These are phyloP conservation scores for Oscheius sp. DNA, from an alignment of 2,888 invertebrate genomes.

Conservation along the genomic window DNA sequence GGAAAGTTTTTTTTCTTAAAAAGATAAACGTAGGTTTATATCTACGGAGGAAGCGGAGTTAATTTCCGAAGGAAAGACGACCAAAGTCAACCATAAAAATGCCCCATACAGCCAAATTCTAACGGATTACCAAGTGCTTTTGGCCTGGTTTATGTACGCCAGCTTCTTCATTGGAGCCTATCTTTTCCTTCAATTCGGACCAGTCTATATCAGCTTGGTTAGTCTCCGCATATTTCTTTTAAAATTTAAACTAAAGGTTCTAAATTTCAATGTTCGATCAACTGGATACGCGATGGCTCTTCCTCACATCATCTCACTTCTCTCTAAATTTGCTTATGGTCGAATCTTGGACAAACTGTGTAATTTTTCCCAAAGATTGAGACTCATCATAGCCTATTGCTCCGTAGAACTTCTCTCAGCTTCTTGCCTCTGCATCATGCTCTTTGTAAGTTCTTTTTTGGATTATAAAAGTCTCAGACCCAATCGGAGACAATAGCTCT, in stretches of 20 bases:
- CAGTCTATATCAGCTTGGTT: conserved; percentile 40
- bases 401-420: conserved; percentile 24
- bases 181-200: conserved; percentile 44
- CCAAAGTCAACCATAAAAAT: neutral
- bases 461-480: conserved; percentile 22
- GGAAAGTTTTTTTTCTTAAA: no score
- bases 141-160: conserved; percentile 42
- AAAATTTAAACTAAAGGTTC: conserved; percentile 33
- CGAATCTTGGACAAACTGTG: conserved; percentile 34
- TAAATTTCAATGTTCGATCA: conserved; percentile 31
- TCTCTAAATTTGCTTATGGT: conserved; percentile 39
- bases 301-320: conserved; percentile 37
- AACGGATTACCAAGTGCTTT: conserved; percentile 33
- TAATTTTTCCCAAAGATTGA: neutral
- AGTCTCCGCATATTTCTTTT: neutral
- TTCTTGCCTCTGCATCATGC: conserved; percentile 15
- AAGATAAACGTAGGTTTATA: conserved; percentile 35
- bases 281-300: conserved; percentile 36
- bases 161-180: conserved; percentile 42
- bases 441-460: conserved; percentile 26
- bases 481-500: conserved; percentile 29
- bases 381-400: conserved; percentile 1
- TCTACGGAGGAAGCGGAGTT: conserved; percentile 30
- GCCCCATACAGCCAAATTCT: conserved; percentile 36
- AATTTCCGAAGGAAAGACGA: conserved; percentile 38